These are phyloP conservation scores for Notoglanidium macrostoma DNA, from an alignment of 2,797 vertebrate species.

Conservation along the genomic window DNA sequence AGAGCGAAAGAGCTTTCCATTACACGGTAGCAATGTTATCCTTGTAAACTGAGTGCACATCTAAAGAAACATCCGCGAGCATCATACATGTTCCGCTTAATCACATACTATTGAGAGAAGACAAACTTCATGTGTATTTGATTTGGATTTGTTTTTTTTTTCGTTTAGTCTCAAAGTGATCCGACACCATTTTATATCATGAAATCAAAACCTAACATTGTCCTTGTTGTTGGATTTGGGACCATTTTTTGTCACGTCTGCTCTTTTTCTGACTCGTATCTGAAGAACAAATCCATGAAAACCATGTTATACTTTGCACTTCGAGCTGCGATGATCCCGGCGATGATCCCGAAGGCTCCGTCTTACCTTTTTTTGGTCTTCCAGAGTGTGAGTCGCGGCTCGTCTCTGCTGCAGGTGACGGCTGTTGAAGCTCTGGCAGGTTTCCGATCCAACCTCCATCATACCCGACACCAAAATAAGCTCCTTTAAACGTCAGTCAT, in stretches of 20 bases:
- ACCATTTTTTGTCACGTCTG: not conserved
- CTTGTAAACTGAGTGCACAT: not conserved
- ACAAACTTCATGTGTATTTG: not conserved
- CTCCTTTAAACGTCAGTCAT: conserved; percentile 5
- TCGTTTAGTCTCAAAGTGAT: not conserved
- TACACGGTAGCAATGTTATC: not conserved
- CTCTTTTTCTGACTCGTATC: not conserved
- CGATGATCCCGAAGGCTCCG: not conserved
- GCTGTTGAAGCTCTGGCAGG: conserved; percentile 29
- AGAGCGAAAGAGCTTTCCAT: not conserved
- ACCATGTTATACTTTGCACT: not conserved
- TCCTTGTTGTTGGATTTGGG: not conserved
- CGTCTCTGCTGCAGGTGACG: conserved; percentile 34
- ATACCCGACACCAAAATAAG: not conserved
- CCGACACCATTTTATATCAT: not conserved
- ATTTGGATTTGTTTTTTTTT: not conserved
- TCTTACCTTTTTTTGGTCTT: conserved; percentile 55
- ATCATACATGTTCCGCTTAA: not conserved
- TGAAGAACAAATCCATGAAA: not conserved
- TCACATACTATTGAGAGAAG: not conserved
- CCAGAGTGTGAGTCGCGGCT: conserved; percentile 36
- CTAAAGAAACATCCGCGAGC: not conserved
- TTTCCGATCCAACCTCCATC: conserved; percentile 50
- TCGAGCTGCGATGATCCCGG: not conserved
- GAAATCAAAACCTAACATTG: not conserved